Percentiles rank a stretch among this genome's conserved stretches.
Conservation (phyloP, 1,140 invertebrate genomes). For the Anadara kagoshimensis region DNA sequence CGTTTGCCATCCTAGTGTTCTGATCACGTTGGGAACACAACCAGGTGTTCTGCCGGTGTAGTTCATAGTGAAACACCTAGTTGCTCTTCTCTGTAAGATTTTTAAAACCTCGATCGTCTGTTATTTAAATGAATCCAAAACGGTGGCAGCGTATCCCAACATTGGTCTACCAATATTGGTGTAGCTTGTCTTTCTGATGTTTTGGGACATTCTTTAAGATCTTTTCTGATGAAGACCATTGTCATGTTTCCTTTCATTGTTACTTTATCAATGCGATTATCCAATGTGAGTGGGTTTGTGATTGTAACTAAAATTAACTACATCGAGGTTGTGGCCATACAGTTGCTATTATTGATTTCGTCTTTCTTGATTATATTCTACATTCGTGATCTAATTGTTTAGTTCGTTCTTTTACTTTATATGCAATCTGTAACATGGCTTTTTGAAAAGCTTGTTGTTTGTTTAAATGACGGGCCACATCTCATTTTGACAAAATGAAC, state of each 20-base stretch:
- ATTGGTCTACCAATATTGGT: constrained; percentile 17
- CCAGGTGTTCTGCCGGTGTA: constrained; percentile 2
- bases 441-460: too few species aligned
- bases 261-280: constrained; percentile 22
- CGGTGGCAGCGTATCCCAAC: constrained; percentile 23
- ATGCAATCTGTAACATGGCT: too few species aligned
- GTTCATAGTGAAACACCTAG: background rate
- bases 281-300: constrained; percentile 15
- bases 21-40: background rate
- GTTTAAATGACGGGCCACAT: too few species aligned
- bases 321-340: constrained; percentile 9
- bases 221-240: constrained; percentile 12
- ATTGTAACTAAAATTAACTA: constrained; percentile 1
- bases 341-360: background rate
- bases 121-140: constrained; percentile 25
- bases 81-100: constrained; percentile 9
- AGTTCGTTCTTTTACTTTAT: too few species aligned
- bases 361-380: too few species aligned
- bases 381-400: too few species aligned
- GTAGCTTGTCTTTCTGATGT: constrained; percentile 6
- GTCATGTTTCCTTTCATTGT: constrained; percentile 9
- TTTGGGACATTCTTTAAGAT: constrained; percentile 13
- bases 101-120: background rate
- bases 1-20: background rate
- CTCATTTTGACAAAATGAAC: too few species aligned